Evolutionary conservation across 1,140 invertebrate genomes (phyloP), one percentile per base, ranked within the genome.

Genomic region (Babylonia areolata): DNA sequence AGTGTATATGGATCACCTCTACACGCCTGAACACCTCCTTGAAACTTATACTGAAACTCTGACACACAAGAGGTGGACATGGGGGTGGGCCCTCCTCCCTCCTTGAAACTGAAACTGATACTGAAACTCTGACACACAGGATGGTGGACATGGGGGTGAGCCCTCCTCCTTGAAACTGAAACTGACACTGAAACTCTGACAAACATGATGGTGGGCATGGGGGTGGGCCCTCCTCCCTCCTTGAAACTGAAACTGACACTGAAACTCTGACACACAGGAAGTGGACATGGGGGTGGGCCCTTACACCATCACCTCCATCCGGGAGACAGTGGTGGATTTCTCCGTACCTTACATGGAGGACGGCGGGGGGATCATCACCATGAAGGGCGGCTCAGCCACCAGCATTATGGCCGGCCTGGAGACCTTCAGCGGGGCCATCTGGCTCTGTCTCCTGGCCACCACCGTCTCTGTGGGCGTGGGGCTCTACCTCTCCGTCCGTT

Each of bases 341-440:
- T 89, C 90, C 17, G 87, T 85, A 54, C 89, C 91, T 0, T 91
- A 81, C 79, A 85, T 87, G 46, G 90, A 90, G 69, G 91, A 92
- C 15, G 90, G 90, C 3, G 83, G 80, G 0, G 90, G 91, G 2
- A 90, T 92, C 33, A 80, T 92, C 0, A 90, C 87, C 20, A 88
- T 80, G 51, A 89, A 85, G 78, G 35, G 28, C 31, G 88, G 97
- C 92, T 97, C 97, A n/a, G 28, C 37, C 64, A 73, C 37, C 69
- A 73, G 37, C 69, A 9, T 46, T 11, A 42, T 75, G 82, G 64
- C 37, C 2, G 82, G 64, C 15, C 31, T 84, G 40, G 40, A 31
- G 35, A 84, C 82, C 39, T 84, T 84, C 31, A 73, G 28, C 69
- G 15, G 2, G 11, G 23, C 40, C 28, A 87, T 91, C n/a, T 92